Evolutionary conservation across 2,113 vertebrate species (phyloP).

Genomic region (Actenoides hombroni): DNA sequence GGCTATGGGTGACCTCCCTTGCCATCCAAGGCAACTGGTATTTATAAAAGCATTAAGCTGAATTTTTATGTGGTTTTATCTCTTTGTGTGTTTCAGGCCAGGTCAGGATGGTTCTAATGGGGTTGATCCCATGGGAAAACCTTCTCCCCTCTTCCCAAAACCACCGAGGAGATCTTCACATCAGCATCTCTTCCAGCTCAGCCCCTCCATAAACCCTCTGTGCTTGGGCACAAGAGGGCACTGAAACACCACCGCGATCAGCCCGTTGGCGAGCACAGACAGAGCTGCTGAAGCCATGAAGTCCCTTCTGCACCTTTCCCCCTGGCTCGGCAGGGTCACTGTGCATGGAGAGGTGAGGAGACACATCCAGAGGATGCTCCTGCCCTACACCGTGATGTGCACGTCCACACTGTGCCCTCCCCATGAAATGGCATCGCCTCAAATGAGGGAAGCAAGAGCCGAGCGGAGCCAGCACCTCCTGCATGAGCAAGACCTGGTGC

Average conservation of each 20-base stretch:
- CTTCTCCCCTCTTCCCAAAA: background rate
- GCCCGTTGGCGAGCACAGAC: fast-evolving
- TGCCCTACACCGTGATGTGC: fast-evolving
- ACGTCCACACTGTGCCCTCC: background rate
- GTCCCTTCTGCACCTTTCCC: background rate
- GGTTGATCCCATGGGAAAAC: background rate
- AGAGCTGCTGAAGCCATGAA: background rate
- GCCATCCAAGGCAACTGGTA: fast-evolving
- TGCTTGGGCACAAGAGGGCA: constrained; percentile 30
- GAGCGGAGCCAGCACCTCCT: background rate
- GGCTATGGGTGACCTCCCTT: fast-evolving
- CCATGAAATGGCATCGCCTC: fast-evolving
- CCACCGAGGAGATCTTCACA: fast-evolving
- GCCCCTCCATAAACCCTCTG: background rate
- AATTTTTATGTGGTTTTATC: background rate
- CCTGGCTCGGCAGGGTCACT: background rate
- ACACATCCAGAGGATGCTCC: background rate
- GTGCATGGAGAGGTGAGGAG: fast-evolving
- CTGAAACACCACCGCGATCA: background rate
- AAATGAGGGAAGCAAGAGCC: background rate
- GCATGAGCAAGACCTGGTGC: fast-evolving
- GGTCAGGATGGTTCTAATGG: background rate
- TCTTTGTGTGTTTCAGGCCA: background rate
- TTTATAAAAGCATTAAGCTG: background rate
- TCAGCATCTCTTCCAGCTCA: background rate